Conservation (phyloP, 2,888 invertebrate genomes). For the Eudemis profundana region DNA sequence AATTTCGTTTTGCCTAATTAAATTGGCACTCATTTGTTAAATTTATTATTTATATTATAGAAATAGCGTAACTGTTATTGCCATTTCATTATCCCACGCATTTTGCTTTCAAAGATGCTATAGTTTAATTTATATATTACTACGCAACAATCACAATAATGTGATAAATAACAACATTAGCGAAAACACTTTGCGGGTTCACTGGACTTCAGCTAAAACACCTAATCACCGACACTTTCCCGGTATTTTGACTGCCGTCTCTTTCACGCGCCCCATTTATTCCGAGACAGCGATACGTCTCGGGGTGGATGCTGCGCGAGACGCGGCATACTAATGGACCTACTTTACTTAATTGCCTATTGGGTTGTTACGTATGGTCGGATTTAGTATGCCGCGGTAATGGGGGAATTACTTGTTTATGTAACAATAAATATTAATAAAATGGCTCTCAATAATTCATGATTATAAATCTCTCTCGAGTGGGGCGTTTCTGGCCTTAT, state of each 20-base stretch:
- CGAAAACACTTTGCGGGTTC: conserved; percentile 42
- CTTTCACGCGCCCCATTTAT: conserved; percentile 3
- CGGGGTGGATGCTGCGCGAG: conserved; percentile 30
- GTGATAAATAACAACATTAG: conserved; percentile 41
- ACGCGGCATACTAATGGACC: conserved; percentile 42
- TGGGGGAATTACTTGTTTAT: conserved; percentile 35
- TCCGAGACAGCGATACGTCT: conserved; percentile 29
- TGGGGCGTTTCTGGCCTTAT: too few species aligned
- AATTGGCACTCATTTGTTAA: too few species aligned
- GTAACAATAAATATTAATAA: conserved; percentile 26
- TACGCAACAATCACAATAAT: conserved; percentile 28
- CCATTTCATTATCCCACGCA: neutral
- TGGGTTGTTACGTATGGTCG: conserved; percentile 42
- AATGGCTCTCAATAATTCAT: conserved; percentile 11
- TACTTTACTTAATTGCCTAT: conserved; percentile 44
- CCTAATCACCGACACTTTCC: conserved; percentile 31
- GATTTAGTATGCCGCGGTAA: conserved; percentile 37
- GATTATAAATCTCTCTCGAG: neutral
- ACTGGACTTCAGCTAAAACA: conserved; percentile 36
- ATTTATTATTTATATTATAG: too few species aligned
- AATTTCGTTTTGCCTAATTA: too few species aligned
- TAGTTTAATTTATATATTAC: neutral
- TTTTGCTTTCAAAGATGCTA: neutral
- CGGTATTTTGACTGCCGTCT: conserved; percentile 23
- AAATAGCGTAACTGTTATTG: too few species aligned